A percentile compares a stretch with the other conserved stretches of the same genome.
phyloP scores from a whole-genome alignment of 2,113 vertebrate genomes.

The Bucco capensis region DNA sequence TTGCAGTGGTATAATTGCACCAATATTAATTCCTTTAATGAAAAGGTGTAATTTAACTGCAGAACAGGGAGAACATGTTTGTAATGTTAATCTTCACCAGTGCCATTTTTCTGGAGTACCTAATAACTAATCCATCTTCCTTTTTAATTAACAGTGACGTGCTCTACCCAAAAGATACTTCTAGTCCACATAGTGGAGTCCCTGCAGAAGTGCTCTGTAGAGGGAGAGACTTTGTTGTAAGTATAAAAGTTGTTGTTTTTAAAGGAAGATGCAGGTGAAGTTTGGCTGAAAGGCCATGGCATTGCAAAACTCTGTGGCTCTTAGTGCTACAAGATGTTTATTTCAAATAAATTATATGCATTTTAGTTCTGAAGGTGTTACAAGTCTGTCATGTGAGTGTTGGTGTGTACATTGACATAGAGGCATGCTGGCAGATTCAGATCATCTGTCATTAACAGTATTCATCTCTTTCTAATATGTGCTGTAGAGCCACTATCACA shows the following conservation, averaged over 20 bases:
- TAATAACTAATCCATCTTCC: neutral
- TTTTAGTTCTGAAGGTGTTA: neutral
- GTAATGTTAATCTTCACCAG: neutral
- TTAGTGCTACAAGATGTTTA: neutral
- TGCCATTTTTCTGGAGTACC: neutral
- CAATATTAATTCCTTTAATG: constrained; percentile 36
- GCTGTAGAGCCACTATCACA: neutral
- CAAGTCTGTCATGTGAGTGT: neutral
- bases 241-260: constrained; percentile 40
- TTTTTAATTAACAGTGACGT: constrained; percentile 83
- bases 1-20: constrained; percentile 11
- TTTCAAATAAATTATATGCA: neutral
- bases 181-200: constrained; percentile 93
- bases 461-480: neutral
- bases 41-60: constrained; percentile 39
- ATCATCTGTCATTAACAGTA: neutral
- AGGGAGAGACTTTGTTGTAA: constrained; percentile 94
- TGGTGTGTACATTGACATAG: neutral
- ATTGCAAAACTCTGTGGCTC: neutral
- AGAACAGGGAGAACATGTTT: neutral
- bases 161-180: constrained; percentile 93
- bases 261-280: neutral
- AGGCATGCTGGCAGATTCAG: constrained; percentile 10
- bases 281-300: neutral
- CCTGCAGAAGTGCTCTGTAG: constrained; percentile 94